Evolutionary conservation across 1,140 invertebrate genomes (phyloP).

Genomic region (Meloidogyne hapla): DNA sequence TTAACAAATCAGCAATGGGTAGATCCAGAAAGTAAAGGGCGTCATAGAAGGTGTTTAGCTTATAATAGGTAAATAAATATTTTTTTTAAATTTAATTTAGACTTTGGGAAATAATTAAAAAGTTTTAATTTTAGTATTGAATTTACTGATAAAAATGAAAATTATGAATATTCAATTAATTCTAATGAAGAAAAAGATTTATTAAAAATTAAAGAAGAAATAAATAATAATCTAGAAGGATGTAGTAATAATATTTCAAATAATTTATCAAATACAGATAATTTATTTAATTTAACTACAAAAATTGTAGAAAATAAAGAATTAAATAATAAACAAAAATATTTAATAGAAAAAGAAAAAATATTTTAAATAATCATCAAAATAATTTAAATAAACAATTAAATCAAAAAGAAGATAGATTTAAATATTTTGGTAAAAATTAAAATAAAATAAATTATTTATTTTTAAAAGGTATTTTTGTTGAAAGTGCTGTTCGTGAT

Average conservation of each 20-base stretch:
- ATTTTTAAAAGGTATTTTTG: constrained; percentile 10
- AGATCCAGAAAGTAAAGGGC: background rate
- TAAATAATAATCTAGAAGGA: background rate
- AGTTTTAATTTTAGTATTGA: background rate
- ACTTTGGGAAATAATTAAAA: too few species aligned
- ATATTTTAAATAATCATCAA: background rate
- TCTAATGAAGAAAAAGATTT: background rate
- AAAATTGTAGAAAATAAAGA: background rate
- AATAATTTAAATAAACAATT: background rate
- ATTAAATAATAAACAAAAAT: background rate
- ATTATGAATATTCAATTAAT: background rate
- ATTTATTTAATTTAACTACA: background rate
- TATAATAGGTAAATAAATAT: background rate
- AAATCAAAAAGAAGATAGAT: background rate
- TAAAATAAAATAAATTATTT: background rate
- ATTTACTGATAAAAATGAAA: background rate
- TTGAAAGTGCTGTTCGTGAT: constrained; percentile 22
- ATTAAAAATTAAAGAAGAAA: background rate
- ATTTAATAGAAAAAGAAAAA: constrained; percentile 2
- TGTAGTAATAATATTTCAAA: background rate
- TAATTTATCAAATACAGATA: background rate
- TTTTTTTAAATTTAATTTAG: too few species aligned
- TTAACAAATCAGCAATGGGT: constrained; percentile 13
- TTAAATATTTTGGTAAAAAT: constrained; percentile 16
- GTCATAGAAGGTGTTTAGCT: background rate